Base-by-base conservation (phyloP, 1,140 invertebrate species). In the Sesamia nonagrioides region DNA sequence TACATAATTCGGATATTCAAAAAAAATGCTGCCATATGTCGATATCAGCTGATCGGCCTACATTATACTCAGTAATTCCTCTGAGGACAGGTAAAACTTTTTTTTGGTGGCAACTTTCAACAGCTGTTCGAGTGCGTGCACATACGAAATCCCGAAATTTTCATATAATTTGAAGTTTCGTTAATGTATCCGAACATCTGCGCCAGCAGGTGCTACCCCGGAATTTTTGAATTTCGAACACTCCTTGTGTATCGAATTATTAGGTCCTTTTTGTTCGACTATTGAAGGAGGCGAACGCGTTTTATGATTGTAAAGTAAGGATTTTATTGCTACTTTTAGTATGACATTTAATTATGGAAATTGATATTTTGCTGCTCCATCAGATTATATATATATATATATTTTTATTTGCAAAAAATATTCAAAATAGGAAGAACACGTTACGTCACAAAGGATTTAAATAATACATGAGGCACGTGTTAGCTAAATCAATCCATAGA, bases 91-190 rank as follows among this genome's bases (percentile, higher is more conserved):
- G 87, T 93, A 90, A 80, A 72, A 45, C 82, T 89, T 89, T 89
- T 91, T 89, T 84, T 79, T 79, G 48, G 60, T 45, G 77, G 66
- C 61, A 82, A 63, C 50, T 73, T 79, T 52, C 75, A 87, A 89
- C 92, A 92, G 90, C 90, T 93, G 92, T 88, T 87, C 60, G 61
- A 54, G 83, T 84, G 83, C 80, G 81, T 83, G 84, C 84, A 84
- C 86, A 79, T 89, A 86, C 79, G 77, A 88, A 89, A 90, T 88
- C 85, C 85, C 87, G 85, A 89, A 90, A 78, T 85, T 82, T 81
- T 79, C 54, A 66, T 81, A 75, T 50, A 81, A 71, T 78, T 40
- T 37, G 63, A 60, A 58, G 61, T 88, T 86, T 82, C 83, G 84
- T 86, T 82, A 80, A 87, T 86, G 81, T 75, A 68, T 68, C 73